Conservation (phyloP, 2,888 invertebrate genomes). For the Nasonovia ribisnigri region DNA sequence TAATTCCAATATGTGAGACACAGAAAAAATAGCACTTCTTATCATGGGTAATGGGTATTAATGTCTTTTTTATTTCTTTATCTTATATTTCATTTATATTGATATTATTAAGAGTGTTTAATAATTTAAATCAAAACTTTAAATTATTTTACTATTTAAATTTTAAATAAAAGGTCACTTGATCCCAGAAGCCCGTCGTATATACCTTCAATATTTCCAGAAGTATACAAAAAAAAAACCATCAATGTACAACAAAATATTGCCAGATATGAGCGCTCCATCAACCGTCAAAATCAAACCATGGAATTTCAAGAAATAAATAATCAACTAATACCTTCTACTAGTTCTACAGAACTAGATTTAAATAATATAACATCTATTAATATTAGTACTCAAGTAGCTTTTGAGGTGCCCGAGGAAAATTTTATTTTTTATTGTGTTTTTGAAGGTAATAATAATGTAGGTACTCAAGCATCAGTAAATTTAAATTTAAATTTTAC, state of each 20-base stretch:
- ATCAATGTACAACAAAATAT: background rate
- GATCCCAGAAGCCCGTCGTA: background rate
- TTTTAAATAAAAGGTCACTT: background rate
- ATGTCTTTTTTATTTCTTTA: background rate
- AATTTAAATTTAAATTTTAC: background rate
- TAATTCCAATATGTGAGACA: background rate
- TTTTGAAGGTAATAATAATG: constrained; percentile 10
- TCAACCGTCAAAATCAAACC: background rate
- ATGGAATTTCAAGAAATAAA: background rate
- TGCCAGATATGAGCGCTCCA: background rate
- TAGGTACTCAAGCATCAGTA: background rate
- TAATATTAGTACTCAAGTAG: constrained; percentile 27
- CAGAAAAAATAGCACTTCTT: background rate
- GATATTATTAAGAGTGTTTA: background rate
- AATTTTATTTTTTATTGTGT: constrained; percentile 23
- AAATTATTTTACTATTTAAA: background rate
- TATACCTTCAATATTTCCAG: constrained; percentile 27
- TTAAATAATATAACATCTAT: background rate
- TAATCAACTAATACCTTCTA: background rate
- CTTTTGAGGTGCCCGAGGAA: constrained; percentile 5
- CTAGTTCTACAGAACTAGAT: background rate
- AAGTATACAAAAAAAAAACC: background rate
- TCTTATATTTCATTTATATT: background rate
- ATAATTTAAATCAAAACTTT: background rate
- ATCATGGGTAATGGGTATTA: too few relatives aligned